Evolutionary conservation across 2,888 invertebrate species (phyloP), one percentile per base, ranked within the genome.

Genomic region (Clostera curtula): DNA sequence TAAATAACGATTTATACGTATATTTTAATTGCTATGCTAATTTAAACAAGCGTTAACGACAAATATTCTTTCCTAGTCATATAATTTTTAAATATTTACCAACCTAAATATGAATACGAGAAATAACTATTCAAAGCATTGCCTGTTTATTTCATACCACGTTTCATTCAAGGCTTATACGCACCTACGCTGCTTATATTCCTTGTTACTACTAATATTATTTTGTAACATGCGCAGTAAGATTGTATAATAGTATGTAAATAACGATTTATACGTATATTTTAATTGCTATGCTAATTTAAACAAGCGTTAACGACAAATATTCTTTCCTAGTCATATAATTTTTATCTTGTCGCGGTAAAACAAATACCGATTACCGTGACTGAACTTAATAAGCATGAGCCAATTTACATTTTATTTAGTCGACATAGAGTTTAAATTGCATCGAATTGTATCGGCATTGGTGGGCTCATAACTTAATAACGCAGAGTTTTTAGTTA

Each of bases 21-120:
- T 47, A 42, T 39, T 47, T 44, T 34, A 39, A 41, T 29, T 25
- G 32, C 24, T 30, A 39, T 21, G 25, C 27, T 36, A 47, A 47
- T 36, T 37, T 33, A 25, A 13, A 19, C 20, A 6, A 17, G 24
- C 18, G 11, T 30, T 24, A 15, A 25, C 24, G 24, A 20, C 18
- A 19, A 30, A 7, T 46, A 13, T 46, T 43, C 40, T 27, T 29
- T 31, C 12, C 20, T 15, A 19, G 13, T 27, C 31, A 20, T 19
- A 31, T 27, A n/a, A n/a, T n/a, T n/a, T n/a, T n/a, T n/a, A n/a
- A n/a, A n/a, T n/a, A n/a, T n/a, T n/a, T n/a, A n/a, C n/a, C n/a
- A n/a, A n/a, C n/a, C n/a, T n/a, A n/a, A n/a, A n/a, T n/a, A n/a
- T n/a, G n/a, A n/a, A n/a, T n/a, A n/a, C n/a, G n/a, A n/a, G n/a